Evolutionary conservation across 2,888 invertebrate genomes (phyloP).

Genomic region (Drosophila percnosoma): DNA sequence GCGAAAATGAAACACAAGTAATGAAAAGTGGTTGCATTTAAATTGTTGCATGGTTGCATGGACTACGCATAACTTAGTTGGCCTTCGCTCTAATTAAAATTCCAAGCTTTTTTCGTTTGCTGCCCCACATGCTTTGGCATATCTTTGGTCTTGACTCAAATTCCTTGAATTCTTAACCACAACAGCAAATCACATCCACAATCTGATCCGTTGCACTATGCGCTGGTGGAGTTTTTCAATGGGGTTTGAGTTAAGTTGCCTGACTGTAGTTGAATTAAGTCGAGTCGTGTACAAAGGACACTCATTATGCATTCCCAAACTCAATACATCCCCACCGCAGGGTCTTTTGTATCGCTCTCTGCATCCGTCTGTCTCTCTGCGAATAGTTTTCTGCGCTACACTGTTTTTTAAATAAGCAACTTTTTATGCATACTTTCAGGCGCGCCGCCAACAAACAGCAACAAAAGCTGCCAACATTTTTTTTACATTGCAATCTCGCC

Average conservation of each 20-base stretch:
- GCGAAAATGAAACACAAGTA: not conserved
- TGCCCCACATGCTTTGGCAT: slow-evolving; percentile 1
- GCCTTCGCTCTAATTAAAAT: slow-evolving; percentile 44
- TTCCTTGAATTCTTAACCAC: slow-evolving; percentile 25
- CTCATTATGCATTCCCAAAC: slow-evolving; percentile 65
- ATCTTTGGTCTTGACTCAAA: slow-evolving; percentile 25
- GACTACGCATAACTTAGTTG: not conserved
- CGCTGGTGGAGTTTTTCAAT: not conserved
- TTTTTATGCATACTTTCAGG: slow-evolving; percentile 63
- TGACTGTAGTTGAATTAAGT: slow-evolving; percentile 37
- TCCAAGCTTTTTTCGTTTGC: slow-evolving; percentile 1
- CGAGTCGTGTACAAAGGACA: slow-evolving; percentile 62
- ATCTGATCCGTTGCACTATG: slow-evolving; percentile 29
- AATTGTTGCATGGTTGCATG: not conserved
- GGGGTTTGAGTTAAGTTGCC: slow-evolving; percentile 22
- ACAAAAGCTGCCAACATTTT: slow-evolving; percentile 40
- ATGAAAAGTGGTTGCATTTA: not conserved
- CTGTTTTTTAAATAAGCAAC: slow-evolving; percentile 46
- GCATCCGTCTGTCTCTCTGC: not conserved
- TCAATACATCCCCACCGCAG: not conserved
- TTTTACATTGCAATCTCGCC: slow-evolving; percentile 25
- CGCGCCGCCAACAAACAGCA: slow-evolving; percentile 38
- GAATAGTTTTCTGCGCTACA: slow-evolving; percentile 22
- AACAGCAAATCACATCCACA: slow-evolving; percentile 46
- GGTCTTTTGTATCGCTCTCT: not conserved